phyloP scores from a whole-genome alignment of 2,888 invertebrate species.

The Lepidocyrtoides sp. region DNA sequence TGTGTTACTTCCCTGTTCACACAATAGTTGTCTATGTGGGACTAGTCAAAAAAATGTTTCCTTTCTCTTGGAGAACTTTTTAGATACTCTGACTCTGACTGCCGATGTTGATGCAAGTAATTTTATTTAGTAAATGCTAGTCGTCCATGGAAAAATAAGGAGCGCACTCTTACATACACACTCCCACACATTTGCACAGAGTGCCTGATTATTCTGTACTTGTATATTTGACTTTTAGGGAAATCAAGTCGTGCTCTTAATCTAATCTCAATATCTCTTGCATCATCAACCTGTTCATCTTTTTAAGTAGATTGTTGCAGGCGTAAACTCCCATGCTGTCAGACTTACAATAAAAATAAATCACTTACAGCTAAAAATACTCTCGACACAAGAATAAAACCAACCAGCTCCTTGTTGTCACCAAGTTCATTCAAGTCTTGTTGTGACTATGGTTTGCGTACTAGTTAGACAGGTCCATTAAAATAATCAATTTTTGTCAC shows the following conservation, averaged over 20 bases:
- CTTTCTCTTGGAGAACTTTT: background rate
- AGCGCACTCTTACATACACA: background rate
- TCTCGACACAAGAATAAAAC: conserved; percentile 2
- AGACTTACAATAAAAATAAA: conserved; percentile 62
- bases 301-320: conserved; percentile 30
- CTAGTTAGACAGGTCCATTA: conserved; percentile 80
- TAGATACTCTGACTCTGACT: too few relatives aligned
- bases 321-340: conserved; percentile 12
- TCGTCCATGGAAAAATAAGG: too few relatives aligned
- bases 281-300: conserved; percentile 11
- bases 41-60: background rate
- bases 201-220: background rate
- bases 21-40: background rate
- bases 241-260: background rate
- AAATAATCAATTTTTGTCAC: conserved; percentile 85
- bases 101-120: too few relatives aligned
- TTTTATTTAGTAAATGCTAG: too few relatives aligned
- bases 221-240: too few relatives aligned
- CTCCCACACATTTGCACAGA: background rate
- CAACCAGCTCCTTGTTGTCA: conserved; percentile 55
- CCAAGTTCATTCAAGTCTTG: conserved; percentile 64
- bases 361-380: conserved; percentile 68
- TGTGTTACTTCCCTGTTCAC: background rate
- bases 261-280: background rate
- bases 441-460: conserved; percentile 61